Base-by-base conservation (phyloP, 2,113 vertebrate species). In the Chloropsis cyanopogon region DNA sequence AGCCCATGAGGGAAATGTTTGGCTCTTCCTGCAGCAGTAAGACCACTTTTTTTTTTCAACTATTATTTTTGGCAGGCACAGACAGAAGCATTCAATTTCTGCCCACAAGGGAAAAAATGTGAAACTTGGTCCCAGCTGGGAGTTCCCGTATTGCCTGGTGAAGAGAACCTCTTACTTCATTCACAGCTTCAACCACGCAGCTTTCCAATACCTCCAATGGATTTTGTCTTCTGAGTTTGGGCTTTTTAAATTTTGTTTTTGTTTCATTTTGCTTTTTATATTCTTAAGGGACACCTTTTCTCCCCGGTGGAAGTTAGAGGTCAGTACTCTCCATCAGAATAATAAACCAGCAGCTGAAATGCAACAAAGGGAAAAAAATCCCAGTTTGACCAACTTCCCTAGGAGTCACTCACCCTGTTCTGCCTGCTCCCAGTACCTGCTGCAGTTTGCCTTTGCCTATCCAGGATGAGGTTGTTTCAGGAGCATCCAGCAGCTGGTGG, bases 31-130 rank as follows among this genome's bases (percentile, higher is more conserved):
- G 56, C 65, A 92, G 61, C 64, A 86, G 68, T 13, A 88, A 95
- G 81, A 86, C 44, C 73, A 91, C 37, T 17, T 60, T 64, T 57
- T 49, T 66, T 39, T 78, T 49, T 42, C 24, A 39, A 31, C 50
- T 81, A 61, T 93, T 93, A 64, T 91, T 93, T 94, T 95, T 93
- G 90, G 82, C 92, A 95, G 60, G 64, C 76, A 90, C 86, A 86
- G 80, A 82, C 23, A 83, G 80, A 93, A 88, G 57, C 60, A 86
- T 68, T 81, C 70, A 53, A 86, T 94, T 90, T 83, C 76, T 86
- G 44, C 88, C 60, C 93, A 60, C 23, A 5, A 37, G 92, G 82
- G 76, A 57, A 92, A 92, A 84, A 78, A n/a, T 41, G 77, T 54
- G 54, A 65, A 94, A 66, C 47, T 56, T 82, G 33, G 68, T 91